phyloP scores from a whole-genome alignment of 1,140 invertebrate genomes.

The Heliconius congener region DNA sequence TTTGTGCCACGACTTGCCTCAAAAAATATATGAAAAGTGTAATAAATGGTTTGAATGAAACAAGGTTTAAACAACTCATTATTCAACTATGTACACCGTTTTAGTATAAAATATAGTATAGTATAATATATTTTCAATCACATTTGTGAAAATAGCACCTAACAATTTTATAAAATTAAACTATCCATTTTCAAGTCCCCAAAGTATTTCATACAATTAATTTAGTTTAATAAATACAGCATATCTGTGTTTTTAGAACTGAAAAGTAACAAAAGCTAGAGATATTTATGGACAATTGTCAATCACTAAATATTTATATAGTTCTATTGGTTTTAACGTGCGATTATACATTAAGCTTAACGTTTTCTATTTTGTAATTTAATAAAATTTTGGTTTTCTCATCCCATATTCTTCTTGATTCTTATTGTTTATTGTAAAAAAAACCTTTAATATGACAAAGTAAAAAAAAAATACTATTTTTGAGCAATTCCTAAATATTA shows the following conservation, averaged over 20 bases:
- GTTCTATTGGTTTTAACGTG: constrained; percentile 8
- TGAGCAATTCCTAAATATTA: too few species aligned
- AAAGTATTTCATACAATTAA: background rate
- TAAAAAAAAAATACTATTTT: too few species aligned
- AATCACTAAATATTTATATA: constrained; percentile 21
- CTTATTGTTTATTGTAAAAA: background rate
- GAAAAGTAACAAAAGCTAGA: constrained; percentile 12
- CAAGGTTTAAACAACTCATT: too few species aligned
- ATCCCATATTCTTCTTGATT: background rate
- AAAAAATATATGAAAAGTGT: too few species aligned
- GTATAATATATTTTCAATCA: too few species aligned
- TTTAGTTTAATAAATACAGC: background rate
- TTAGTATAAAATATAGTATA: too few species aligned
- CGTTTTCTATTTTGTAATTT: background rate
- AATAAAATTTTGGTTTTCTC: background rate
- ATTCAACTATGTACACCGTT: too few species aligned
- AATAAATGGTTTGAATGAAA: too few species aligned
- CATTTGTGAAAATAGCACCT: too few species aligned
- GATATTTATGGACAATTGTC: constrained; percentile 23
- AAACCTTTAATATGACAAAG: background rate
- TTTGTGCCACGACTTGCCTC: too few species aligned
- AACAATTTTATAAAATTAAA: too few species aligned
- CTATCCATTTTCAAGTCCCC: background rate
- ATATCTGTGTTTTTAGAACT: background rate
- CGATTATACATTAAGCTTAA: background rate